Evolutionary conservation across 2,888 invertebrate genomes (phyloP), one percentile per base, ranked within the genome.

Genomic region (Ashinkailepas kermadecensis): DNA sequence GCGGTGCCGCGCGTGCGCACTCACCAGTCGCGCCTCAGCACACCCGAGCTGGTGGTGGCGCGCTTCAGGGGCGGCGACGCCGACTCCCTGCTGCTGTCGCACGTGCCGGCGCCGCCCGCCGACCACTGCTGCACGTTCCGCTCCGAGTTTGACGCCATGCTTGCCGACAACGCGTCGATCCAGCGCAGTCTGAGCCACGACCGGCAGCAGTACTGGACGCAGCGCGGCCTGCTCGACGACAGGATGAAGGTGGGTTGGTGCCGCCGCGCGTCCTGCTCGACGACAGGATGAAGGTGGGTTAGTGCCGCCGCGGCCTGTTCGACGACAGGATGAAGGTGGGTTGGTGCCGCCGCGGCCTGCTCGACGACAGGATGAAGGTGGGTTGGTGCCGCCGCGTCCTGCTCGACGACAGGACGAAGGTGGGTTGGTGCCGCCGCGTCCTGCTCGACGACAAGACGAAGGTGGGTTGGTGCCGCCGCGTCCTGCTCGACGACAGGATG

Each of bases 221-320:
- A 59, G 25, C 79, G 57, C 13, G 23, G 79, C 12, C 79, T 57
- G 79, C 79, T 79, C 15, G 83, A 83, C n/a, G 58, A 74, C 15
- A 78, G 83, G 25, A 83, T 83, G 82, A 82, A 82, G 74, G 81
- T 80, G 18, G 78, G 81, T 6, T 82, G 82, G 82, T 54, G 82
- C 67, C 39, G 39, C 39, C 39, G 39, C 4, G 39, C n/a, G n/a
- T n/a, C n/a, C n/a, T 39, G 39, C 39, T 39, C 39, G 39, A 39
- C 39, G 39, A 39, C 39, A 39, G 39, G 39, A 39, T 39, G 39
- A 39, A 39, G 39, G 39, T 39, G 39, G 39, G 39, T 39, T 39
- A 39, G 39, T 39, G 39, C 39, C 62, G 80, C 7, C 79, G 81
- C 3, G 13, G 18, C 8, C 4, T 62, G 18, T 4, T 13, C 8